These are phyloP conservation scores for Dromiciops gliroides DNA, from an alignment of 2,113 vertebrate genomes.

Conservation along the genomic window DNA sequence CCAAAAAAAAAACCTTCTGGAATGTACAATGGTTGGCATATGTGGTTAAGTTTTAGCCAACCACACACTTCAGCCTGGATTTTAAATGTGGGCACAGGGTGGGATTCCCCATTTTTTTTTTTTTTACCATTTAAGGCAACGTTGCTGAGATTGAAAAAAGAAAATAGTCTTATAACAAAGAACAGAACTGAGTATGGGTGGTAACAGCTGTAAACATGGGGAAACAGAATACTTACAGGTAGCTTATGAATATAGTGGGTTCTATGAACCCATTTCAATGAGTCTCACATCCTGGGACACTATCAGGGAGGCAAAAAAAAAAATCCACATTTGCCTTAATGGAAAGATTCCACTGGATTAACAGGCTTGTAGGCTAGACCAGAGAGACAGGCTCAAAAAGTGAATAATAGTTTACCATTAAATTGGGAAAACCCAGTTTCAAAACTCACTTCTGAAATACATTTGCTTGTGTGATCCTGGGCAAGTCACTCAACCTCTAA, in stretches of 20 bases:
- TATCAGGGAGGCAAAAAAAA: neutral
- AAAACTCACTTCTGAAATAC: neutral
- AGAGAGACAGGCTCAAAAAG: neutral
- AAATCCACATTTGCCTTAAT: neutral
- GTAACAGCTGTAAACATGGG: neutral
- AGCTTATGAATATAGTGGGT: neutral
- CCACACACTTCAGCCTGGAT: slow-evolving; percentile 32
- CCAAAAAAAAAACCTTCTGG: neutral
- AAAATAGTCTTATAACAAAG: neutral
- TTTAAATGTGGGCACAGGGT: slow-evolving; percentile 25
- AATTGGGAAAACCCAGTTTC: neutral
- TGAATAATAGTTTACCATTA: neutral
- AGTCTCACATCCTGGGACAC: neutral
- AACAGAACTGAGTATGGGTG: neutral
- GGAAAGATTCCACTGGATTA: neutral
- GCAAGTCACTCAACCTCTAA: neutral
- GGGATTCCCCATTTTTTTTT: neutral
- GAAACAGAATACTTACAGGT: neutral
- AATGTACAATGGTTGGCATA: neutral
- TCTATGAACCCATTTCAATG: neutral
- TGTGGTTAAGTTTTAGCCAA: slow-evolving; percentile 31
- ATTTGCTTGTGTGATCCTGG: neutral
- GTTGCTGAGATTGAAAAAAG: slow-evolving; percentile 20
- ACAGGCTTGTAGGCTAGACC: neutral
- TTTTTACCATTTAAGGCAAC: neutral